Base-by-base conservation (phyloP, 2,888 invertebrate species). In the Drosophila austrosaltans region DNA sequence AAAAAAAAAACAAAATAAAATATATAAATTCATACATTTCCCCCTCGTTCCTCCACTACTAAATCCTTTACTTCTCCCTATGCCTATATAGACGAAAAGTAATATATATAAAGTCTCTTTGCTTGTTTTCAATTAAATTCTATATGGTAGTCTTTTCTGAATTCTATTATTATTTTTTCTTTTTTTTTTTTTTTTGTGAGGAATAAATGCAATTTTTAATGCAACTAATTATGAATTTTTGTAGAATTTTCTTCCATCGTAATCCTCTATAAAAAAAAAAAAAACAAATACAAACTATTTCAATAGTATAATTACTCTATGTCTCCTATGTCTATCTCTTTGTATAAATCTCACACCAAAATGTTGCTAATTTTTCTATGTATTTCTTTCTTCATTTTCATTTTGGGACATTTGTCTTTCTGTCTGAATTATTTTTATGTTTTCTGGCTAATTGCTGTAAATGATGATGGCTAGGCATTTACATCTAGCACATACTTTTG, bases 391-490 rank as follows among this genome's bases (percentile, higher is more conserved):
- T 16, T 6, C 16, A 16, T 42, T 16, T 42, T 42, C 42, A 16
- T 42, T 42, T 42, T 53, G 40, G 28, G 20, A 16, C 39, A 53
- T 78, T 74, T 74, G 76, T 54, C 62, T 70, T 79, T 67, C 57
- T 68, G 61, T 70, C 72, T 65, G 56, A 85, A 83, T 85, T 79
- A 81, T 80, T 83, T 83, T 68, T 67, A 62, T 68, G 65, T 42
- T 53, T 53, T 65, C 59, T 70, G 75, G 74, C 80, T 82, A 85
- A 82, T 82, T 85, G 80, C 85, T 69, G 25, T 1, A 10, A 36
- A 36, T 28, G 3, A 36, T 30, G 32, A 32, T 4, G 6, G 32
- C 32, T 32, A 32, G 65, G 59, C 22, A 48, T 2, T 7, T 10
- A 48, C 25, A 10, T 42, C 3, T 42, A 16, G 16, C n/a, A 10